Percentiles rank a stretch among this genome's conserved stretches.
Evolutionary conservation across 2,113 vertebrate genomes (phyloP).

Genomic region (Hoplias malabaricus): DNA sequence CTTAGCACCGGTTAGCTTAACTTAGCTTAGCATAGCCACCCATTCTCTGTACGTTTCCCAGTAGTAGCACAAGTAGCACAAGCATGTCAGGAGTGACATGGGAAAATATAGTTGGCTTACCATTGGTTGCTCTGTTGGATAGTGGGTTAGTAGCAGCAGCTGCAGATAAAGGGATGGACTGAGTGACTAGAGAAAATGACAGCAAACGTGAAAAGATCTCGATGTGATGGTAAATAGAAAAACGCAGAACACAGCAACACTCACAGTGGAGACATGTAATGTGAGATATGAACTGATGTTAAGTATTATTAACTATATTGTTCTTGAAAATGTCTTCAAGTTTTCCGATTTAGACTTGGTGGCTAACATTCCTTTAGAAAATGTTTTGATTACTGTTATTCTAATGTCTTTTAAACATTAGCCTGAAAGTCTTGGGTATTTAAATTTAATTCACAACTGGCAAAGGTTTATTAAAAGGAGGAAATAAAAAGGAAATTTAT

Average conservation of each 20-base stretch:
- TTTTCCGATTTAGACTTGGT: background rate
- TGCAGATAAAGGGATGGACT: conserved; percentile 31
- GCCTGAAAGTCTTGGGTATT: too few relatives aligned
- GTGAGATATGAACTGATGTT: background rate
- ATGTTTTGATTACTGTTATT: too few relatives aligned
- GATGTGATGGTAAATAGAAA: conserved; percentile 18
- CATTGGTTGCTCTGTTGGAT: conserved; percentile 25
- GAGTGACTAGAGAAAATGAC: conserved; percentile 31
- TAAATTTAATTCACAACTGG: too few relatives aligned
- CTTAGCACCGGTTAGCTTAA: background rate
- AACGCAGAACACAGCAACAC: background rate
- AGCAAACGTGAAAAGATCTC: conserved; percentile 19
- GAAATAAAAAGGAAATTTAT: too few relatives aligned
- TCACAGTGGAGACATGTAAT: background rate
- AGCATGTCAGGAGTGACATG: conserved; percentile 16
- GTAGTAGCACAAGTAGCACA: too few relatives aligned
- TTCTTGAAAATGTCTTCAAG: background rate
- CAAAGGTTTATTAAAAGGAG: too few relatives aligned
- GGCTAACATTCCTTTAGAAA: too few relatives aligned
- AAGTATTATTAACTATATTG: too few relatives aligned
- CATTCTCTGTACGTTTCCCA: background rate
- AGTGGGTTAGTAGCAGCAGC: conserved; percentile 43
- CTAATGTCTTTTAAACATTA: too few relatives aligned
- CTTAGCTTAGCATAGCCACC: conserved; percentile 1
- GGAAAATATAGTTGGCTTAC: conserved; percentile 46